Base-by-base conservation (phyloP, 35 echinoderm and acorn worm genomes). In the Apostichopus parvimensis region DNA sequence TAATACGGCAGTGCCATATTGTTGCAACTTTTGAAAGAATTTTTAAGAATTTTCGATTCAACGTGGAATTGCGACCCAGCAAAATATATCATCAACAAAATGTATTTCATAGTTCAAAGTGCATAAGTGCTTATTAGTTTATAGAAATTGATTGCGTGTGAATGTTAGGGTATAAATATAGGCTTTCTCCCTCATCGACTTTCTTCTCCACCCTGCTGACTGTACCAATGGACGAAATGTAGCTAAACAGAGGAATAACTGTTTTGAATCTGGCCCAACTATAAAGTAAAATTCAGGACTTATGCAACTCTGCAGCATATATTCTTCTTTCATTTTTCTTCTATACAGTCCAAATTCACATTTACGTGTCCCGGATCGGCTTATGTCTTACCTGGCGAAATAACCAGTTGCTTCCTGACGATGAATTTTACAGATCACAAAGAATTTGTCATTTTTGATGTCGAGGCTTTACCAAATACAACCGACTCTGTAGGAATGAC, bases 391-490 rank as follows among this genome's bases (percentile, higher is more conserved):
- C 85, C 85, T 12, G 85, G 86, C 5, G 57, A 88, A 73, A 28
- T 75, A 28, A 64, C 60, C 34, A 25, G 55, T 26, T 88, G 86
- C n/a, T 14, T 64, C 0, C 57, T 88, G 8, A 18, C 64, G 18
- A 73, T 88, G 21, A 88, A 88, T 57, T 88, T 88, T 57, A 88
- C 86, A 25, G 86, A 88, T 73, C 3, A 3, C 62, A n/a, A 26
- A 12, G 60, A 68, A 52, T 88, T 73, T 68, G 21, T 88, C 15
- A 54, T 54, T 17, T 54, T 88, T 24, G 62, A 88, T 24, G 60
- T 88, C 18, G 86, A 88, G 8, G 15, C 86, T 17, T 8, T 26
- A 52, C 23, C 61, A 18, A 88, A 88, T 17, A 45, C 12, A 6
- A 72, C 86, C 64, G 62, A 73, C 9, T 21, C 60, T 5, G 52